phyloP scores from a whole-genome alignment of 2,888 invertebrate genomes.

The Eueremaeus valkanovi region DNA sequence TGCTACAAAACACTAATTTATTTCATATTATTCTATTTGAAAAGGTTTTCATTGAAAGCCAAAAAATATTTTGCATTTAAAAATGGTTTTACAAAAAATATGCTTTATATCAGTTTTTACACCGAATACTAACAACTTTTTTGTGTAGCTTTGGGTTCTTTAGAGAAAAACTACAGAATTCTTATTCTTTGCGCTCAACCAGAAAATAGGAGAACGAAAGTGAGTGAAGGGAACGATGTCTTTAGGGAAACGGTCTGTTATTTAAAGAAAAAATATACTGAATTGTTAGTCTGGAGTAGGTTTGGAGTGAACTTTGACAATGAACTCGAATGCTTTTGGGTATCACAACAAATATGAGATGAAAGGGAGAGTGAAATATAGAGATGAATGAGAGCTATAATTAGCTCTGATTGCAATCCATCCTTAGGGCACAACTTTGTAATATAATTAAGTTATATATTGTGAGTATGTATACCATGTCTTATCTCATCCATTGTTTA shows the following conservation, averaged over 20 bases:
- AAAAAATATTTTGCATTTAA: no score
- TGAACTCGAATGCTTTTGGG: slow-evolving; percentile 20
- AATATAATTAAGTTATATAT: slow-evolving; percentile 20
- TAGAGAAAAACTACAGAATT: neutral
- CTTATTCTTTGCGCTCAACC: neutral
- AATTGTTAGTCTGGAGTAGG: neutral
- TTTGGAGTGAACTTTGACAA: slow-evolving; percentile 19
- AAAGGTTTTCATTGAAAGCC: no score
- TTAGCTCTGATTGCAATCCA: slow-evolving; percentile 31
- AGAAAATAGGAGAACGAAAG: neutral
- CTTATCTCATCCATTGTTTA: neutral
- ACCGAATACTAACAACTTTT: no score
- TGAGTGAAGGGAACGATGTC: neutral
- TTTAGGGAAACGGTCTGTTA: slow-evolving; percentile 16
- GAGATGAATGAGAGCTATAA: slow-evolving; percentile 30
- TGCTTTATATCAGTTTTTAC: no score
- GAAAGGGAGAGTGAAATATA: neutral
- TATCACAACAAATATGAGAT: neutral
- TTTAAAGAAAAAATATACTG: neutral
- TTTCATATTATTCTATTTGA: no score
- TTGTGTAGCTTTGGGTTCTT: no score
- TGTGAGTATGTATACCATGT: neutral
- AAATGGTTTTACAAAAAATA: no score
- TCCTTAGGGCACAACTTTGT: slow-evolving; percentile 22
- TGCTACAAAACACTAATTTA: no score